These are phyloP conservation scores for Nomada flava DNA, from an alignment of 2,888 invertebrate genomes.

Conservation along the genomic window DNA sequence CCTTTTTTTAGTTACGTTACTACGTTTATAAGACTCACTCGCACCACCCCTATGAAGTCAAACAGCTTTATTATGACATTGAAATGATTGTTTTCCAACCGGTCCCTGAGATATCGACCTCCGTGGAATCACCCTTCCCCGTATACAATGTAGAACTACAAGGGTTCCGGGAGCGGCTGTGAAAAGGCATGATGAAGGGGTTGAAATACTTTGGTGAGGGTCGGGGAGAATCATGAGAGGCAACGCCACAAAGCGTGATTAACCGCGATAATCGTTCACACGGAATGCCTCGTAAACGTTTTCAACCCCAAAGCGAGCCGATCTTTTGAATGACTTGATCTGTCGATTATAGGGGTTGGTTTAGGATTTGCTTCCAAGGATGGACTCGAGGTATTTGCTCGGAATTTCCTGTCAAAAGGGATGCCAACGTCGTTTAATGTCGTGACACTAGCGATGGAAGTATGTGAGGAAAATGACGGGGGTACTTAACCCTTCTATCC, in stretches of 20 bases:
- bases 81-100: not conserved
- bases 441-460: conserved; percentile 17
- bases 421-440: conserved; percentile 20
- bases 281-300: conserved; percentile 64
- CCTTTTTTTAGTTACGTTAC: not conserved
- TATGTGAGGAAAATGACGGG: conserved; percentile 5
- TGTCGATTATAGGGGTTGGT: conserved; percentile 47
- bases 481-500: conserved; percentile 7
- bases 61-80: not conserved
- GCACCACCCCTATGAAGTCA: not conserved
- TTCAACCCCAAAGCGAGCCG: conserved; percentile 41
- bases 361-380: conserved; percentile 29
- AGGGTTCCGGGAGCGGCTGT: conserved; percentile 8
- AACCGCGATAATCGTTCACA: conserved; percentile 63
- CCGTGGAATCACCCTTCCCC: not conserved
- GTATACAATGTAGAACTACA: not conserved
- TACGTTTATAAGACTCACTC: not conserved
- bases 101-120: not conserved
- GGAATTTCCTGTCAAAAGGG: conserved; percentile 7
- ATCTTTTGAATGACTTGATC: conserved; percentile 57
- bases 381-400: conserved; percentile 27
- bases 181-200: conserved; percentile 64
- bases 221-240: conserved; percentile 54
- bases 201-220: conserved; percentile 59
- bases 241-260: conserved; percentile 63